Evolutionary conservation across 2,888 invertebrate species (phyloP).

Genomic region (Eubasilissa splendida): DNA sequence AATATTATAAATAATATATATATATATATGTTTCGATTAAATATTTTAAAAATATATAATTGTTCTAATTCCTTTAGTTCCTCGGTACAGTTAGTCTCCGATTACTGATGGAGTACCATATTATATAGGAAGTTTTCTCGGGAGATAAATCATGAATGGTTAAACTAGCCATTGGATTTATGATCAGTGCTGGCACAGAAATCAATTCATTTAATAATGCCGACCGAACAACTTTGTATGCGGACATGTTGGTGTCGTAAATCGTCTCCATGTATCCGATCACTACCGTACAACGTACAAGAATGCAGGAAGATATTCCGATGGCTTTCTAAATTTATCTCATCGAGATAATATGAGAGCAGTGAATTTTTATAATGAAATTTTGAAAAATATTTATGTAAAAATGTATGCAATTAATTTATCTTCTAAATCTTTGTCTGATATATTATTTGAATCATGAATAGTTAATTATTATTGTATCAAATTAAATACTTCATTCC

Average conservation of each 20-base stretch:
- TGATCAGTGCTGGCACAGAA: conserved; percentile 13
- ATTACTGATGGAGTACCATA: not conserved
- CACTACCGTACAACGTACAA: not conserved
- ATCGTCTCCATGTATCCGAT: conserved; percentile 18
- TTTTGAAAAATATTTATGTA: no score
- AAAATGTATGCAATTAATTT: no score
- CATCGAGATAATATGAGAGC: no score
- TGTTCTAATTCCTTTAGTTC: no score
- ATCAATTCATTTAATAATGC: conserved; percentile 37
- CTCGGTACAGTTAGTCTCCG: not conserved
- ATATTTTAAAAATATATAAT: no score
- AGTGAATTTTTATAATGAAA: no score
- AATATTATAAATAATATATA: no score
- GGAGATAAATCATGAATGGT: conserved; percentile 36
- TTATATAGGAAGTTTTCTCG: conserved; percentile 16
- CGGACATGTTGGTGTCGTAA: conserved; percentile 28
- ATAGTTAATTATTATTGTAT: no score
- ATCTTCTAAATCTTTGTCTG: no score
- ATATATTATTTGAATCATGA: no score
- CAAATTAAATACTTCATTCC: no score
- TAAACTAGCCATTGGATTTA: conserved; percentile 28
- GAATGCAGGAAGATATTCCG: conserved; percentile 13
- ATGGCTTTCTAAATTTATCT: conserved; percentile 14
- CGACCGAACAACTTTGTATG: conserved; percentile 15
- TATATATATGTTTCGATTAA: no score